These are phyloP conservation scores for Chydorus sphaericus DNA, from an alignment of 2,888 invertebrate species.

Conservation along the genomic window DNA sequence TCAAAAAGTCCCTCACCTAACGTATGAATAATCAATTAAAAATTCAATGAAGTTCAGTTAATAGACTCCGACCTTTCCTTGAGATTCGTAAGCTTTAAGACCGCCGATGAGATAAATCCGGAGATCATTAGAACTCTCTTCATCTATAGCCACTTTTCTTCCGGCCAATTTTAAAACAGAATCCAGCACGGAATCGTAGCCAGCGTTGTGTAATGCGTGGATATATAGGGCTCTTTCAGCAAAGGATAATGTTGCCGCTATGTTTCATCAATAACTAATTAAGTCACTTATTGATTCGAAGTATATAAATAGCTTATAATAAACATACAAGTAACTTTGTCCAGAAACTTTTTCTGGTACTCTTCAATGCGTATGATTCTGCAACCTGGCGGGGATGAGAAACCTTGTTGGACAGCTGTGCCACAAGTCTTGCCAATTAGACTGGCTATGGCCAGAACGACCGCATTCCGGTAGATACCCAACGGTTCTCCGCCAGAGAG, in stretches of 20 bases:
- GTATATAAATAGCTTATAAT: neutral
- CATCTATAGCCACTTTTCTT: neutral
- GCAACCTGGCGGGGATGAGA: too few relatives aligned
- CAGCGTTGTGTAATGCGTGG: slow-evolving; percentile 5
- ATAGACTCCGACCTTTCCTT: slow-evolving; percentile 1
- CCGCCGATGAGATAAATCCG: slow-evolving; percentile 4
- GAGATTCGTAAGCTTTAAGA: neutral
- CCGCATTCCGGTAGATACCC: neutral
- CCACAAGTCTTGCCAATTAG: neutral
- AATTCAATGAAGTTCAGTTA: too few relatives aligned
- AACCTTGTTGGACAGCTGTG: too few relatives aligned
- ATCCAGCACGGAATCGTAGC: neutral
- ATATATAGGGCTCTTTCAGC: slow-evolving; percentile 4
- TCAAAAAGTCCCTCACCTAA: neutral
- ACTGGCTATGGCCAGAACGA: neutral
- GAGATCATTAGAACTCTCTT: neutral
- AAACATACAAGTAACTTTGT: neutral
- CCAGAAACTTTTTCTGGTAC: neutral
- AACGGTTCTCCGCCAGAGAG: neutral
- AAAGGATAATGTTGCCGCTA: neutral
- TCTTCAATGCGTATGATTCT: neutral
- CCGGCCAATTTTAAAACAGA: neutral
- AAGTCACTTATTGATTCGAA: neutral
- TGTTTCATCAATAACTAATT: neutral
- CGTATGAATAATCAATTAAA: neutral